phyloP scores from a whole-genome alignment of 2,113 vertebrate species.

The Peromyscus leucopus region DNA sequence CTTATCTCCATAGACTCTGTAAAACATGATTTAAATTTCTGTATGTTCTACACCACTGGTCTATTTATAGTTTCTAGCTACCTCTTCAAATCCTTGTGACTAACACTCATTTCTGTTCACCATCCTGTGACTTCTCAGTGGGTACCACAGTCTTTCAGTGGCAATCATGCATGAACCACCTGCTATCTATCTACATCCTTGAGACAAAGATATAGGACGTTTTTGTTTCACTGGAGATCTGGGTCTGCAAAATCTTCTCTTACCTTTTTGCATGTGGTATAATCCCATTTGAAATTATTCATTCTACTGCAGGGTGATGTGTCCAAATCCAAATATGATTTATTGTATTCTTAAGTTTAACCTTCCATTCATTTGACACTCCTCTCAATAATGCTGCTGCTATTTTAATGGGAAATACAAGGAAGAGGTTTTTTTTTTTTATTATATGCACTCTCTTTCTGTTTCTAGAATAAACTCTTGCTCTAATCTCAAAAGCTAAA shows the following conservation, averaged over 20 bases:
- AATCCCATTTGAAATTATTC: not conserved
- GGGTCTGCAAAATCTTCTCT: not conserved
- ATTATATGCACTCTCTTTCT: not conserved
- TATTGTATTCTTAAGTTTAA: not conserved
- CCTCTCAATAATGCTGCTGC: not conserved
- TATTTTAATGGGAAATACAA: constrained; percentile 27
- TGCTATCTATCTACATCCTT: not conserved
- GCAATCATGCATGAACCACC: not conserved
- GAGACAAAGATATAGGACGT: not conserved
- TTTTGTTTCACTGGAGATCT: not conserved
- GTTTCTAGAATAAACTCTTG: not conserved
- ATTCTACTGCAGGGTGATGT: not conserved
- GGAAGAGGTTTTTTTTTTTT: not conserved
- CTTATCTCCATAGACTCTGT: not conserved
- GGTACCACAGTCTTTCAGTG: not conserved
- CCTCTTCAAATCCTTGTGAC: not conserved
- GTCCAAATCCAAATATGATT: not conserved
- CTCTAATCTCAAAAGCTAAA: not conserved
- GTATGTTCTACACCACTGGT: not conserved
- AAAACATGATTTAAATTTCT: not conserved
- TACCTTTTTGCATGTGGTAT: not conserved
- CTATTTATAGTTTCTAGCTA: not conserved
- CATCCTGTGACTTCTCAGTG: not conserved
- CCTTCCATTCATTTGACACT: not conserved
- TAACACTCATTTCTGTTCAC: not conserved